A percentile compares a stretch with the other conserved stretches of the same genome.
phyloP scores from a whole-genome alignment of 1,140 invertebrate species.

The Andricus grossulariae region DNA sequence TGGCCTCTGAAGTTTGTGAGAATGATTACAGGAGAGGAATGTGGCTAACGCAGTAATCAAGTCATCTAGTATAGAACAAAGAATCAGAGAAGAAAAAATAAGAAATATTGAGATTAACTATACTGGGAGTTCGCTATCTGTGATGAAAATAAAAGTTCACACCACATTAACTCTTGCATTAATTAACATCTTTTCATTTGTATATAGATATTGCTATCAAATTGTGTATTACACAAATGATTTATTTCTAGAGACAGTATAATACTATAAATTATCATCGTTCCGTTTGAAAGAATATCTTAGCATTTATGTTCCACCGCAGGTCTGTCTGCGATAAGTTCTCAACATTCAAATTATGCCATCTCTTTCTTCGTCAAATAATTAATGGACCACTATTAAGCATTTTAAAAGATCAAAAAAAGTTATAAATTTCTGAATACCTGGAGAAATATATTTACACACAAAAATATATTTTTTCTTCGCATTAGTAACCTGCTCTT shows the following conservation, averaged over 20 bases:
- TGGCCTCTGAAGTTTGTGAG: neutral
- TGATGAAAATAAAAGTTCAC: neutral
- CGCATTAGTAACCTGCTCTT: neutral
- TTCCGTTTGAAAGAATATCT: too few relatives aligned
- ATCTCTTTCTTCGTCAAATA: neutral
- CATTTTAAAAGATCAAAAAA: neutral
- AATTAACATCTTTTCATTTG: neutral
- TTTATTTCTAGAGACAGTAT: too few relatives aligned
- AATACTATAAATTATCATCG: too few relatives aligned
- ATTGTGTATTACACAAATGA: too few relatives aligned
- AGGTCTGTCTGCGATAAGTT: neutral
- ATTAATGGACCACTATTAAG: neutral
- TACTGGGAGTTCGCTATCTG: neutral
- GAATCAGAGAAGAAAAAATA: neutral
- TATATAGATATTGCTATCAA: too few relatives aligned
- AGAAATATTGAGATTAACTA: neutral
- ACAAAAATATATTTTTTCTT: too few relatives aligned
- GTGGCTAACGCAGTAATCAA: slow-evolving; percentile 1
- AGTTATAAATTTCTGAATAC: neutral
- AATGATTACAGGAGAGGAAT: neutral
- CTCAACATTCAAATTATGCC: neutral
- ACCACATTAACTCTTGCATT: neutral
- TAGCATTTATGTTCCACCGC: too few relatives aligned
- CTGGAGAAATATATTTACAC: too few relatives aligned
- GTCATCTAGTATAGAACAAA: neutral